Percentiles rank a stretch among this genome's conserved stretches.
These are phyloP conservation scores for Manis pentadactyla DNA, from an alignment of 2,797 vertebrate genomes.

Conservation along the genomic window DNA sequence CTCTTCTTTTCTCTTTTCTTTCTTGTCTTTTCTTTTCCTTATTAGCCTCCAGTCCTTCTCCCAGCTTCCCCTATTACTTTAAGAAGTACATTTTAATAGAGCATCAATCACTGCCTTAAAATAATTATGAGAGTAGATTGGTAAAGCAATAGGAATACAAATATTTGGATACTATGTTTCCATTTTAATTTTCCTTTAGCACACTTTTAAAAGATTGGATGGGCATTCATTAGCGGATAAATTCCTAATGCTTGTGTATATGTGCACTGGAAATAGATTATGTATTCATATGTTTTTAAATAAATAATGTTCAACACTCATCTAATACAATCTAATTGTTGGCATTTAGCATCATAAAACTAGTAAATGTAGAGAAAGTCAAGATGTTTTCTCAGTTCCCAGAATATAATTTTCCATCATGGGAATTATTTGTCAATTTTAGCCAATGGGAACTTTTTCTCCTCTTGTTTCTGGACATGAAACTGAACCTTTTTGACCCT, in stretches of 20 bases:
- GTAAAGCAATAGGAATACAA: not conserved
- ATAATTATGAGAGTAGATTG: not conserved
- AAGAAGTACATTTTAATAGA: not conserved
- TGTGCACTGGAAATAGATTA: not conserved
- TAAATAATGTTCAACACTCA: not conserved
- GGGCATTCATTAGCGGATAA: not conserved
- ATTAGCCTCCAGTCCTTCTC: not conserved
- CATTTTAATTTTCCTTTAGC: slow-evolving; percentile 25
- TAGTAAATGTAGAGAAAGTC: slow-evolving; percentile 21
- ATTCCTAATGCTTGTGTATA: not conserved
- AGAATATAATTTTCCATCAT: slow-evolving; percentile 32
- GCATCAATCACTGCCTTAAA: not conserved
- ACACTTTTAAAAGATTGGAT: not conserved
- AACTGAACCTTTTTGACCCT: slow-evolving; percentile 37
- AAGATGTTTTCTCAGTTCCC: slow-evolving; percentile 26
- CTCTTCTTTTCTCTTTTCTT: not conserved
- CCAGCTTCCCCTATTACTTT: not conserved
- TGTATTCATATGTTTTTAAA: not conserved
- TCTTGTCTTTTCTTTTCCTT: not conserved
- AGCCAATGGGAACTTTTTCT: not conserved
- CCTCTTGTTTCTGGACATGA: not conserved
- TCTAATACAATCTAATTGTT: not conserved
- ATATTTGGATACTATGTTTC: not conserved
- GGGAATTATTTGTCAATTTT: slow-evolving; percentile 37
- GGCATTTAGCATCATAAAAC: not conserved